Percentiles rank a stretch among this genome's conserved stretches.
Evolutionary conservation across 2,888 invertebrate species (phyloP).

Genomic region (Adelognathus sp.): DNA sequence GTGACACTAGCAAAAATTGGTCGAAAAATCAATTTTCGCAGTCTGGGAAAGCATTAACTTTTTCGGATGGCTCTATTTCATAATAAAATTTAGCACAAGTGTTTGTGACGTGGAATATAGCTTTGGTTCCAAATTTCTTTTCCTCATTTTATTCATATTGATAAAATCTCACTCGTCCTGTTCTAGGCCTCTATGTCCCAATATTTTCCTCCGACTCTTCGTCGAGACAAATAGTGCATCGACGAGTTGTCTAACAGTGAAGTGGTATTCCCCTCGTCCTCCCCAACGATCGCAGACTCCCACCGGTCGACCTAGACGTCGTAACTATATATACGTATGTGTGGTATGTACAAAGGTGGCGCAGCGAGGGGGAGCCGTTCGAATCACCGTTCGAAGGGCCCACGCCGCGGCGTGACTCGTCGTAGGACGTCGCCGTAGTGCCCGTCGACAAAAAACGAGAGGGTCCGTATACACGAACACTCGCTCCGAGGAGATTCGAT

Average conservation of each 20-base stretch:
- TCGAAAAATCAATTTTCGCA: too few relatives aligned
- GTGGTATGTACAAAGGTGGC: conserved; percentile 28
- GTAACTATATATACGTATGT: conserved; percentile 6
- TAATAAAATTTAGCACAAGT: too few relatives aligned
- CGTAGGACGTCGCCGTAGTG: conserved; percentile 49
- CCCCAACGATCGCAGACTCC: conserved; percentile 33
- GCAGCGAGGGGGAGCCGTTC: conserved; percentile 40
- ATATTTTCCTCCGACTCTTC: background rate
- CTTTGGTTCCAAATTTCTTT: too few relatives aligned
- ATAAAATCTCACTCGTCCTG: too few relatives aligned
- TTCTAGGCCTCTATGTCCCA: too few relatives aligned
- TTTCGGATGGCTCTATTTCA: too few relatives aligned
- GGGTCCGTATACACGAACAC: conserved; percentile 21
- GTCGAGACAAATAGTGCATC: background rate
- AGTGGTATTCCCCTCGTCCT: conserved; percentile 19
- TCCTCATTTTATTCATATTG: background rate
- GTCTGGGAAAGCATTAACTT: too few relatives aligned
- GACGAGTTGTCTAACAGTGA: conserved; percentile 31
- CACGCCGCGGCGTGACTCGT: conserved; percentile 50
- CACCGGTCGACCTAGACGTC: conserved; percentile 48
- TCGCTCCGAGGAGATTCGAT: conserved; percentile 17
- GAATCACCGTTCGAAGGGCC: conserved; percentile 59
- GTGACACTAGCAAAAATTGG: too few relatives aligned
- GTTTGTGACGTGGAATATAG: too few relatives aligned
- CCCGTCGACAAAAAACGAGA: conserved; percentile 44